A percentile compares a stretch with the other conserved stretches of the same genome.
Conservation (phyloP, 1,140 invertebrate genomes). For the Danaus plexippus region DNA sequence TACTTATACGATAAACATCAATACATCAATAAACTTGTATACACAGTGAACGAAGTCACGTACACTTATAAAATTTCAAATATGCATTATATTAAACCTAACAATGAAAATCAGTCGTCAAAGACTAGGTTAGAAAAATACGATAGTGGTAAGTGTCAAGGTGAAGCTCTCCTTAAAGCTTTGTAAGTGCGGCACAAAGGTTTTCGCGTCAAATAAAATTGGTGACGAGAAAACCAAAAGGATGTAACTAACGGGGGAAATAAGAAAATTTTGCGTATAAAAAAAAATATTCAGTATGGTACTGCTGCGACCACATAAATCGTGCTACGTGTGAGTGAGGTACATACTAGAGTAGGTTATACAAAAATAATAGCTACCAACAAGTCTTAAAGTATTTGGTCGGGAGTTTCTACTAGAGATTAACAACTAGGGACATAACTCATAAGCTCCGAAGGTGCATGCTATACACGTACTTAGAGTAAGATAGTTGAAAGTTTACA, state of each 20-base stretch:
- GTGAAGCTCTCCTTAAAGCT: conserved; percentile 35
- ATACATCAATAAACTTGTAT: conserved; percentile 62
- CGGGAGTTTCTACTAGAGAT: conserved; percentile 64
- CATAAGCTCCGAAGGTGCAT: conserved; percentile 66
- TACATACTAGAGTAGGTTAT: conserved; percentile 12
- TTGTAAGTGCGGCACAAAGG: conserved; percentile 27
- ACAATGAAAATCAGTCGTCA: conserved; percentile 64
- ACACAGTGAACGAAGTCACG: conserved; percentile 52
- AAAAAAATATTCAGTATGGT: background rate
- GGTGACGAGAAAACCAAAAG: background rate
- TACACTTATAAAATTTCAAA: conserved; percentile 59
- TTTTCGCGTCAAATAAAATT: conserved; percentile 5
- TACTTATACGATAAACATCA: conserved; percentile 53
- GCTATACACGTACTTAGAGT: conserved; percentile 52
- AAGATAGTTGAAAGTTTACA: conserved; percentile 37
- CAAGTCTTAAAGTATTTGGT: conserved; percentile 69
- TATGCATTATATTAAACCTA: conserved; percentile 46
- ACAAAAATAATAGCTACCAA: conserved; percentile 41
- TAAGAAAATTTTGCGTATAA: background rate
- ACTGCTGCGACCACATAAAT: background rate
- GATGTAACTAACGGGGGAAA: conserved; percentile 1
- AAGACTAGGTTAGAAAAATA: conserved; percentile 37
- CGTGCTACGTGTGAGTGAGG: background rate
- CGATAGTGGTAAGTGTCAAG: conserved; percentile 16
- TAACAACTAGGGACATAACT: conserved; percentile 64